These are phyloP conservation scores for Campodea augens DNA, from an alignment of 1,140 invertebrate species.

Conservation along the genomic window DNA sequence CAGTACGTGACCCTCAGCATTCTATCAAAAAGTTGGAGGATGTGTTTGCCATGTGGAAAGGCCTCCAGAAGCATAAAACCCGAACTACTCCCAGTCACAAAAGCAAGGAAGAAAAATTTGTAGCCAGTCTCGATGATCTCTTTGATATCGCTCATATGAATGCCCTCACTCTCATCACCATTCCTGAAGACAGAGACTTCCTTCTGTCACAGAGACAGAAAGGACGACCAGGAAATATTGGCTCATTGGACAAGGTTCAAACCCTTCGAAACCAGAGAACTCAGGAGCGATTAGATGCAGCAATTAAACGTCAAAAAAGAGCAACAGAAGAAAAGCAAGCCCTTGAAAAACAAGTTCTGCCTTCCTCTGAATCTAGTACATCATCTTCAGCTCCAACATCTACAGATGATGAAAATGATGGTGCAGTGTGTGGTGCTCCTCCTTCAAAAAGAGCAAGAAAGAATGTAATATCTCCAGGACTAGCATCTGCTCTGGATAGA, in stretches of 20 bases:
- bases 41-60: neutral
- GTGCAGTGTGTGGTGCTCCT: no score
- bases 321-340: neutral
- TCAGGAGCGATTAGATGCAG: neutral
- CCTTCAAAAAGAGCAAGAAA: no score
- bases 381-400: no score
- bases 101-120: neutral
- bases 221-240: neutral
- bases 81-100: neutral
- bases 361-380: no score
- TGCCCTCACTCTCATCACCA: constrained; percentile 4
- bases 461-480: no score
- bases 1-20: neutral
- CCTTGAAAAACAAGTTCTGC: no score
- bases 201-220: constrained; percentile 4
- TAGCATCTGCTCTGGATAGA: no score
- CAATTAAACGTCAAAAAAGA: neutral
- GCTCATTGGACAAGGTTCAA: neutral
- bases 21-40: neutral
- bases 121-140: constrained; percentile 4
- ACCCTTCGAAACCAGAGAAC: neutral
- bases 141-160: constrained; percentile 9
- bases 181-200: constrained; percentile 7
- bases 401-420: no score
- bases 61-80: neutral